Base-by-base conservation (phyloP, 2,797 vertebrate genomes). In the Chelmon rostratus region DNA sequence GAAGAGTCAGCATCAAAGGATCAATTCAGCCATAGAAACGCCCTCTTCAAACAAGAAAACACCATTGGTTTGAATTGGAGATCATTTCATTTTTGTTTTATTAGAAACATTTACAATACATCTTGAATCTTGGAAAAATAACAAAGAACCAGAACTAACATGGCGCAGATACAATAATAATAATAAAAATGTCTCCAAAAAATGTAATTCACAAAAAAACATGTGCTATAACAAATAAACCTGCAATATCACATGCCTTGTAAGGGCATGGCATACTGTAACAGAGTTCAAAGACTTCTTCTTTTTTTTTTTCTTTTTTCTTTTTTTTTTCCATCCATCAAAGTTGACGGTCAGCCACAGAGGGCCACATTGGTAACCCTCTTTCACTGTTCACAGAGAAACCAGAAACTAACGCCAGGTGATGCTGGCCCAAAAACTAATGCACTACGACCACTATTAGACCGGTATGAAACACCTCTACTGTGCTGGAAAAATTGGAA, bases 21-120 rank as follows among this genome's bases (percentile, higher is more conserved):
- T 58, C 31, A 35, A 25, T 72, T 56, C 23, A 74, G 31, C 13
- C 7, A 23, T 6, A 28, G 16, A 38, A 49, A 64, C 12, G 12
- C 2, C 23, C 5, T 8, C 10, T 25, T 69, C 1, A 61, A 37
- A 56, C 4, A 59, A 74, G 83, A 83, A 64, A 62, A 61, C 50
- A 63, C 53, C 68, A 47, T 31, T 8, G 6, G 15, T 71, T 31
- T 75, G 63, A 65, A 53, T 78, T 90, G 78, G 77, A 80, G 83
- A 91, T 95, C 87, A 92, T 93, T 95, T 94, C 90, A 89, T 90
- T 95, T 94, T 94, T 93, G 90, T 95, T 96, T 96, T 96, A 96
- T 96, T 96, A 96, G 93, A 96, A 96, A 96, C 95, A 96, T 96
- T 95, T 96, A 96, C 96, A 96, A 95, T 96, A 96, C 95, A 96